These are phyloP conservation scores for Thereva unica DNA, from an alignment of 2,888 invertebrate species.

Conservation along the genomic window DNA sequence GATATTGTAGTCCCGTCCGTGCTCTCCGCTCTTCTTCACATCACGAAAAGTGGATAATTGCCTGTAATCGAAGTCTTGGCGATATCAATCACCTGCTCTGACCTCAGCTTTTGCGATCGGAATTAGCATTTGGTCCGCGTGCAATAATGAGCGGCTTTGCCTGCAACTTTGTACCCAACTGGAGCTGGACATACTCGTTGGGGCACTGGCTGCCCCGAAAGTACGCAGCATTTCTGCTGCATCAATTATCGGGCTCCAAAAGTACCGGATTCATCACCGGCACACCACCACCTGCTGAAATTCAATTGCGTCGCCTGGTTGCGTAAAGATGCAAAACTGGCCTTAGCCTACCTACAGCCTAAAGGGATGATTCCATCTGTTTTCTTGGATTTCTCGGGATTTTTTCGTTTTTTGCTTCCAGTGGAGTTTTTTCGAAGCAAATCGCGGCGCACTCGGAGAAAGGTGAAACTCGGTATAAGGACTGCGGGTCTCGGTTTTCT, in stretches of 20 bases:
- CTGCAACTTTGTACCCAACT: too few relatives aligned
- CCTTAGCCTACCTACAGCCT: constrained; percentile 2
- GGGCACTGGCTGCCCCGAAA: neutral
- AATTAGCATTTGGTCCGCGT: constrained; percentile 14
- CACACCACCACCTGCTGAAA: constrained; percentile 15
- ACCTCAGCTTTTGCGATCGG: constrained; percentile 14
- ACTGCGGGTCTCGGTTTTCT: too few relatives aligned
- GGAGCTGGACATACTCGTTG: too few relatives aligned
- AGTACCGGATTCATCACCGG: neutral
- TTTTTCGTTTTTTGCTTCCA: neutral
- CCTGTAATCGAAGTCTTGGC: constrained; percentile 7
- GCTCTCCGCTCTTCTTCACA: neutral
- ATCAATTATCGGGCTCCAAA: constrained; percentile 15
- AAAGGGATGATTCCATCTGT: constrained; percentile 22
- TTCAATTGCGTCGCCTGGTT: neutral
- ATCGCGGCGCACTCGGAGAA: too few relatives aligned
- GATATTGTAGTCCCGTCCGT: neutral
- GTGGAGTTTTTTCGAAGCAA: too few relatives aligned
- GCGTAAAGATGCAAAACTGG: constrained; percentile 8
- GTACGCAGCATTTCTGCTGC: neutral
- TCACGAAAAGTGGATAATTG: constrained; percentile 20
- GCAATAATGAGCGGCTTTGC: neutral
- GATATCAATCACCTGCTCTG: constrained; percentile 26
- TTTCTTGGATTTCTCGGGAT: constrained; percentile 18
- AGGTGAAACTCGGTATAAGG: too few relatives aligned